Evolutionary conservation across 2,888 invertebrate species (phyloP).

Genomic region (Odontocerum albicorne): DNA sequence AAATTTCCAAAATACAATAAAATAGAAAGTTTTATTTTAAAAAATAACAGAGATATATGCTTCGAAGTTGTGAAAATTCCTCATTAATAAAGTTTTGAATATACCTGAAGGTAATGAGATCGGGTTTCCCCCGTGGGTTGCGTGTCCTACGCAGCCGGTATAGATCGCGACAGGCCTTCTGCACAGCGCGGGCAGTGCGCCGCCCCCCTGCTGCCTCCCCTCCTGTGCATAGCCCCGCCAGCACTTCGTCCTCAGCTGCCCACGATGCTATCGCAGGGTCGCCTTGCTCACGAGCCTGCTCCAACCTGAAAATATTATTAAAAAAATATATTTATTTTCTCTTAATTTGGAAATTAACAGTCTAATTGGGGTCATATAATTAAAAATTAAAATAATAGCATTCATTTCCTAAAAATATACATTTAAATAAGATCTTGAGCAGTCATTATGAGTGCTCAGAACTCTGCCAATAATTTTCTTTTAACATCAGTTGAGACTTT

Average conservation of each 20-base stretch:
- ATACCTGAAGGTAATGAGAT: slow-evolving; percentile 91
- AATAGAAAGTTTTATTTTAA: not conserved
- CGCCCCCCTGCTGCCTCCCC: slow-evolving; percentile 63
- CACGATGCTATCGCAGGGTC: slow-evolving; percentile 82
- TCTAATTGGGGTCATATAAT: too few species aligned
- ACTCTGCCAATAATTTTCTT: too few species aligned
- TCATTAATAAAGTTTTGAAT: too few species aligned
- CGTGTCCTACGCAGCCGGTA: slow-evolving; percentile 86
- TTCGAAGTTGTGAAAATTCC: not conserved
- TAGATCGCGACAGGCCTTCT: slow-evolving; percentile 88
- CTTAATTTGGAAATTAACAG: too few species aligned
- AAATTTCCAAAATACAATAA: not conserved
- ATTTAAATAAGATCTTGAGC: not conserved
- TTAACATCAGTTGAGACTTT: too few species aligned
- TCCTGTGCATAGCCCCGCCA: slow-evolving; percentile 49
- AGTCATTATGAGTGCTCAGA: too few species aligned
- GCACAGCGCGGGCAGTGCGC: slow-evolving; percentile 77
- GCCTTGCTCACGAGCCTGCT: slow-evolving; percentile 81
- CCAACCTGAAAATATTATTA: slow-evolving; percentile 64
- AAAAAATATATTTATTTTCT: too few species aligned
- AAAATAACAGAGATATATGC: not conserved
- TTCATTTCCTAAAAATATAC: too few species aligned
- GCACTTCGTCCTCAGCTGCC: slow-evolving; percentile 85
- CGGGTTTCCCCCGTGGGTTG: slow-evolving; percentile 85
- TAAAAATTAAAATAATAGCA: too few species aligned